A percentile compares a stretch with the other conserved stretches of the same genome.
Evolutionary conservation across 2,888 invertebrate genomes (phyloP).

Genomic region (Caenorhabditis sulstoni): DNA sequence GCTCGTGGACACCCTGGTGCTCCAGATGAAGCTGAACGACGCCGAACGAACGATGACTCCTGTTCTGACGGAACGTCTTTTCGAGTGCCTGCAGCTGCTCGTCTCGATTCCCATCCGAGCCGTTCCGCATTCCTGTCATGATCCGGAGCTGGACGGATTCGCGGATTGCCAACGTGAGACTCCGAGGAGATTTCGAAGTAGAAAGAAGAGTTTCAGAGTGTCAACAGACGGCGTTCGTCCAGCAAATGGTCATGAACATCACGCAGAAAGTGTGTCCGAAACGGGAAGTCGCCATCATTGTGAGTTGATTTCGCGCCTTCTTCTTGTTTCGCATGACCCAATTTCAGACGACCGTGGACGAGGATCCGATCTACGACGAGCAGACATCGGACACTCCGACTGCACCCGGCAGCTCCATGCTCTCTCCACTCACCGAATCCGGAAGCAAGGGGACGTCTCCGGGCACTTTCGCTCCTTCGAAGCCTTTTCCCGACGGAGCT

Average conservation of each 20-base stretch:
- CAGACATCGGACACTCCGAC: conserved; percentile 49
- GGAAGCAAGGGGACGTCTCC: conserved; percentile 54
- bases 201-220: conserved; percentile 83
- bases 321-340: background rate
- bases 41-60: conserved; percentile 83
- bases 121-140: conserved; percentile 82
- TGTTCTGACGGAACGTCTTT: conserved; percentile 71
- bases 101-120: conserved; percentile 81
- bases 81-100: conserved; percentile 70
- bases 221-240: conserved; percentile 94
- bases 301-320: conserved; percentile 26
- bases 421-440: conserved; percentile 59
- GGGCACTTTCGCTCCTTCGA: conserved; percentile 30
- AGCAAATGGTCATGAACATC: conserved; percentile 84
- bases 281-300: conserved; percentile 73
- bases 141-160: conserved; percentile 82
- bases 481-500: conserved; percentile 25
- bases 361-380: conserved; percentile 56
- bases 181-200: background rate
- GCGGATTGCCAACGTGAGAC: conserved; percentile 86
- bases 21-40: conserved; percentile 93
- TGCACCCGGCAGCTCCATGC: conserved; percentile 49
- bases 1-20: conserved; percentile 94
- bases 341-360: conserved; percentile 57
- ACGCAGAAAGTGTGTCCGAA: conserved; percentile 78